Percentiles rank a stretch among this genome's conserved stretches.
phyloP scores from a whole-genome alignment of 2,888 invertebrate genomes.

The Sabatieria punctata region DNA sequence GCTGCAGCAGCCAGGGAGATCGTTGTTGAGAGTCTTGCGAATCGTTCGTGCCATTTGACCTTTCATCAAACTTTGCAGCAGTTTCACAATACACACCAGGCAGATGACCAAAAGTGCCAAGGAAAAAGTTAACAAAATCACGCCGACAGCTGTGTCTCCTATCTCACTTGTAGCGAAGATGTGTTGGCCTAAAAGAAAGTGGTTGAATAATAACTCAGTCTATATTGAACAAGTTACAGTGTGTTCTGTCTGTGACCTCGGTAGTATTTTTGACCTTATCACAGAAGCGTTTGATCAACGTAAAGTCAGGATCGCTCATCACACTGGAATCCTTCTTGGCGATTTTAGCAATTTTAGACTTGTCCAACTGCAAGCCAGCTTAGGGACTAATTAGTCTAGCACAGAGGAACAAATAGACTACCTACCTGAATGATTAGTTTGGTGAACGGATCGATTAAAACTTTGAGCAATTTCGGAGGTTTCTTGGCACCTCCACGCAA shows the following conservation, averaged over 20 bases:
- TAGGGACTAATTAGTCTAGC: too few species aligned
- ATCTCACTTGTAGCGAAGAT: constrained; percentile 24
- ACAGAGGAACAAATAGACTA: too few species aligned
- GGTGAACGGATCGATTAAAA: constrained; percentile 21
- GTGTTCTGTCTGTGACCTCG: too few species aligned
- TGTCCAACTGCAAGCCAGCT: too few species aligned
- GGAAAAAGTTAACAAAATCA: constrained; percentile 36
- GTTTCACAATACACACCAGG: constrained; percentile 40
- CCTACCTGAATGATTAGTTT: constrained; percentile 19
- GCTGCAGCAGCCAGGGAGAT: constrained; percentile 33
- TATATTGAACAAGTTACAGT: too few species aligned
- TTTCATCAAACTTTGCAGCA: constrained; percentile 38
- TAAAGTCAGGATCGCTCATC: too few species aligned
- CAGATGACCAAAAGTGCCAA: constrained; percentile 37
- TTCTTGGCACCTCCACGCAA: too few species aligned
- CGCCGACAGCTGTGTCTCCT: constrained; percentile 35
- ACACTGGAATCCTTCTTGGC: too few species aligned
- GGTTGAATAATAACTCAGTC: too few species aligned
- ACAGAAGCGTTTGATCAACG: too few species aligned
- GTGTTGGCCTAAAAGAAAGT: constrained; percentile 12
- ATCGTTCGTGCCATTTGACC: constrained; percentile 37
- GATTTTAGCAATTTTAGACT: too few species aligned
- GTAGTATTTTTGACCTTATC: too few species aligned
- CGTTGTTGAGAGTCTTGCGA: constrained; percentile 34
- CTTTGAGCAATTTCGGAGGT: constrained; percentile 15